Conservation (phyloP, 1,140 invertebrate genomes). For the Drosophila melanogaster region Release_6_plus_ISO1_MT NT_037436.4:16302501-16303000, state of each 20-base stretch:
- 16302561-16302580: conserved; percentile 63
- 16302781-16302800: conserved; percentile 53
- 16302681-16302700: conserved; percentile 46
- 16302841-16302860: conserved; percentile 66
- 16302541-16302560: conserved; percentile 43
- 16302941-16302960: conserved; percentile 47
- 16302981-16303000: conserved; percentile 84
- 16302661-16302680: conserved; percentile 56
- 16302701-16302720: conserved; percentile 41
- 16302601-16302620: conserved; percentile 13
- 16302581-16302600: conserved; percentile 72
- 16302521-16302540: conserved; percentile 10
- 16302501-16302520: conserved; percentile 31
- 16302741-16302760: conserved; percentile 43
- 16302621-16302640: conserved; percentile 34
- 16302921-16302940: conserved; percentile 71
- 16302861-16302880: conserved; percentile 85
- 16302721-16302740: conserved; percentile 44
- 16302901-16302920: conserved; percentile 75
- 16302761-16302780: conserved; percentile 38
- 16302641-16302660: conserved; percentile 62
- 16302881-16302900: conserved; percentile 84
- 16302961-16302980: conserved; percentile 66
- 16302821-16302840: conserved; percentile 74
- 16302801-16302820: conserved; percentile 71